Conservation (phyloP, 2,113 vertebrate genomes). For the Psettodes erumei region DNA sequence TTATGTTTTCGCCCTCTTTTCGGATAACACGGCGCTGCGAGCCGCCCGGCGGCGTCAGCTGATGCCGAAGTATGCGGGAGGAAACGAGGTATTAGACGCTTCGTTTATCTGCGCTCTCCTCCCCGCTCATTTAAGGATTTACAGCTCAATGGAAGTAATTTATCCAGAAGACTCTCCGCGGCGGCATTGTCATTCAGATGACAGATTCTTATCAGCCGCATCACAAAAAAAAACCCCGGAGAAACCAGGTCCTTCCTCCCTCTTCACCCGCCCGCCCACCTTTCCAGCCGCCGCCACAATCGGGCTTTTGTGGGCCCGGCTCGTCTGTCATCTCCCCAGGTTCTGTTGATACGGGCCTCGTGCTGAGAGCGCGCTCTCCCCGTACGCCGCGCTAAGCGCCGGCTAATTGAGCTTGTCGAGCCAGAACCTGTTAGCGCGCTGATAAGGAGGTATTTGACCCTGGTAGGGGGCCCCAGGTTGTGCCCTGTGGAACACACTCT, state of each 20-base stretch:
- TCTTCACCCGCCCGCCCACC: conserved; percentile 50
- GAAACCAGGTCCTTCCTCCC: conserved; percentile 59
- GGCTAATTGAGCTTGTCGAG: conserved; percentile 84
- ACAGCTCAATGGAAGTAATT: conserved; percentile 48
- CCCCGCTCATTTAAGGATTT: conserved; percentile 39
- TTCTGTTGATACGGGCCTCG: conserved; percentile 79
- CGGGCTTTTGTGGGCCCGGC: conserved; percentile 74
- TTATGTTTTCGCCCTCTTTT: conserved; percentile 46
- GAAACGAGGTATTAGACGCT: conserved; percentile 15
- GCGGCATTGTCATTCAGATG: conserved; percentile 57
- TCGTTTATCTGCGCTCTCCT: conserved; percentile 27
- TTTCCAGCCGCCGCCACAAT: conserved; percentile 71
- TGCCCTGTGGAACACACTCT: conserved; percentile 19
- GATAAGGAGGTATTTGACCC: conserved; percentile 83
- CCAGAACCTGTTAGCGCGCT: conserved; percentile 77
- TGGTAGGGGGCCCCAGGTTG: conserved; percentile 34
- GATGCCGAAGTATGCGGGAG: conserved; percentile 7
- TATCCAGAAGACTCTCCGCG: conserved; percentile 39
- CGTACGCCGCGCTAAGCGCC: conserved; percentile 71
- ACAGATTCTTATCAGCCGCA: conserved; percentile 60
- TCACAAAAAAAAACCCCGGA: conserved; percentile 64
- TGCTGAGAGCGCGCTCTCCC: conserved; percentile 70
- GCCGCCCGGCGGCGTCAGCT: conserved; percentile 21
- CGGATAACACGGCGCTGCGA: conserved; percentile 35
- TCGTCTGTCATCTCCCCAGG: conserved; percentile 79